phyloP scores from a whole-genome alignment of 2,888 invertebrate species.

The Octonoba sinensis region DNA sequence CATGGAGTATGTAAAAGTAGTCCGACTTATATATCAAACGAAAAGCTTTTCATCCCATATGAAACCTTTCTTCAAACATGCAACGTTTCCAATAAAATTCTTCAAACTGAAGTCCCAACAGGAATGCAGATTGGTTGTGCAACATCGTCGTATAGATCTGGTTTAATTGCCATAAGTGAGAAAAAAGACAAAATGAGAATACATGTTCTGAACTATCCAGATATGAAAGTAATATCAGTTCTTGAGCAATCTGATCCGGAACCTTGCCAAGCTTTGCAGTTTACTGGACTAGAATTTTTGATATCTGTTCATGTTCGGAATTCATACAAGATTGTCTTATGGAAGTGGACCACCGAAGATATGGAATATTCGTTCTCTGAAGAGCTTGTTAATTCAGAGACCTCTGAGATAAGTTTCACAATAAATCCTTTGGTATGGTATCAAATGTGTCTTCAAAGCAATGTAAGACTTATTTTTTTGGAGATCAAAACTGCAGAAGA shows the following conservation, averaged over 20 bases:
- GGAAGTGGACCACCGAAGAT: conserved; percentile 20
- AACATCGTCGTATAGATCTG: background rate
- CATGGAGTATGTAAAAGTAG: conserved; percentile 11
- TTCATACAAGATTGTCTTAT: conserved; percentile 15
- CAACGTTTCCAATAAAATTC: background rate
- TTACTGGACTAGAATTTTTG: conserved; percentile 17
- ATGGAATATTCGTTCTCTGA: conserved; percentile 4
- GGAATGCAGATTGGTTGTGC: conserved; percentile 16
- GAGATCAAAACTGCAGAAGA: conserved; percentile 12
- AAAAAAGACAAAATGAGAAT: background rate
- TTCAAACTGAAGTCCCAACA: background rate
- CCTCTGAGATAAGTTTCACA: background rate
- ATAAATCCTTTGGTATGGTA: conserved; percentile 14
- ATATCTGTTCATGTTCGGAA: conserved; percentile 2
- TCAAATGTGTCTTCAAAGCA: conserved; percentile 15
- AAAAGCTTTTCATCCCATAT: conserved; percentile 7
- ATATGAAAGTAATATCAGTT: conserved; percentile 2
- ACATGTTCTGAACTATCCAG: conserved; percentile 11
- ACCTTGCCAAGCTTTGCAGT: background rate
- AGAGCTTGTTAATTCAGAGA: conserved; percentile 1
- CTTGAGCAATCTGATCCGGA: background rate
- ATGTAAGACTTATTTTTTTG: conserved; percentile 9
- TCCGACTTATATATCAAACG: conserved; percentile 8
- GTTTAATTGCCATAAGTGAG: conserved; percentile 21
- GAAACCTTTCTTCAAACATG: background rate